Evolutionary conservation across 2,797 vertebrate species (phyloP), one percentile per base, ranked within the genome.

Genomic region (Darevskia nairensis): DNA sequence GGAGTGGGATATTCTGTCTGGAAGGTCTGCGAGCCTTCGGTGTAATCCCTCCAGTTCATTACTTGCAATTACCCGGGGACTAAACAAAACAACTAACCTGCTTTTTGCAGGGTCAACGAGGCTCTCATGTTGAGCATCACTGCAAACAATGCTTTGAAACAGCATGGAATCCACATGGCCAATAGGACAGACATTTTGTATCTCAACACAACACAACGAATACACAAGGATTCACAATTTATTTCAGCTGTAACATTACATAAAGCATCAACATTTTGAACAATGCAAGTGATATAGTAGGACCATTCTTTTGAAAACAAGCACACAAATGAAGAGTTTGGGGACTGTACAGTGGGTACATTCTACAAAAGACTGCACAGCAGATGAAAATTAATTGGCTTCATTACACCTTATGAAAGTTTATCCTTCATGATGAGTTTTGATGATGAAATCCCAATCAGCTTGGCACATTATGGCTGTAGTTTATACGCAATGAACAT

Each of bases 401-500:
- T 86, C 88, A 89, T 89, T 89, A 89, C 27, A 68, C 59, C 69
- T 82, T 59, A 77, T 81, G 83, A 85, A 82, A 81, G 78, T 89
- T 85, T 75, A 76, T 66, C 78, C 59, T 89, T 89, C 78, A n/a
- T 68, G 50, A 81, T 89, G 78, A 68, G 44, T 85, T 81, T 75
- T 81, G 83, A 86, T 89, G 83, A 81, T 86, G 78, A 81, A 82
- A 82, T 81, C 59, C 86, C 88, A 81, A 59, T 89, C 88, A 85
- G 59, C 29, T 76, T 85, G 59, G 59, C 68, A 75, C 59, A 80
- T 85, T 85, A 86, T 41, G 59, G 23, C 59, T 85, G 77, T 74
- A 85, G 82, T 89, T 89, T 85, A 64, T 44, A 89, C n/a, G 15
- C 85, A 89, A 89, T 85, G 83, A 85, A 81, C 78, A 85, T 81